phyloP scores from a whole-genome alignment of 2,888 invertebrate genomes.

The Drosophila incognita region DNA sequence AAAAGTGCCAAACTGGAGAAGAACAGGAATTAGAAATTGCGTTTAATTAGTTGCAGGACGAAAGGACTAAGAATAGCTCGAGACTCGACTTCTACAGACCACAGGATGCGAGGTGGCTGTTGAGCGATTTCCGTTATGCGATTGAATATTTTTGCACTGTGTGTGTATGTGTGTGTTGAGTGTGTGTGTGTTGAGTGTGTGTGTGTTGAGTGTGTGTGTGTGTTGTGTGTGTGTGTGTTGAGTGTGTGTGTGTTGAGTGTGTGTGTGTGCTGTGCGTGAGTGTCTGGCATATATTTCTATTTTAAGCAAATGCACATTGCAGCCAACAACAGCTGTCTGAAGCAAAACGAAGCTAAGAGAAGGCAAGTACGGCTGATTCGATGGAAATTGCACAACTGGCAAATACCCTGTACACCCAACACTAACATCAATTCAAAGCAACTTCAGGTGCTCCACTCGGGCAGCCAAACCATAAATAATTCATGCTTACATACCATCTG shows the following conservation, averaged over 20 bases:
- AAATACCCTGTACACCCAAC: neutral
- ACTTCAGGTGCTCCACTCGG: neutral
- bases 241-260: constrained; percentile 9
- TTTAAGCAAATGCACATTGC: constrained; percentile 71
- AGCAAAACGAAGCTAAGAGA: constrained; percentile 24
- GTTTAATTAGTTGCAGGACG: constrained; percentile 55
- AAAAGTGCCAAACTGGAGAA: constrained; percentile 37
- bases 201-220: constrained; percentile 17
- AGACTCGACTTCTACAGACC: neutral
- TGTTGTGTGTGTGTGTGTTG: constrained; percentile 15
- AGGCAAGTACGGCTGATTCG: neutral
- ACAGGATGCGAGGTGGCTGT: constrained; percentile 47
- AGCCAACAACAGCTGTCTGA: constrained; percentile 21
- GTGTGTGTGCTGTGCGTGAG: constrained; percentile 49
- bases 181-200: constrained; percentile 9
- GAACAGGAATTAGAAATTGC: constrained; percentile 4
- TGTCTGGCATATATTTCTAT: constrained; percentile 74
- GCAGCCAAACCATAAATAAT: neutral
- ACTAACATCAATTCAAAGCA: neutral
- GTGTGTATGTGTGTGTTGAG: constrained; percentile 5
- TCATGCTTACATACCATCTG: neutral
- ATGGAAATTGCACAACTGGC: neutral
- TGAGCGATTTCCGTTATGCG: constrained; percentile 71
- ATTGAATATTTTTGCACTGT: constrained; percentile 66
- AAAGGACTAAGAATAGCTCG: constrained; percentile 18